Conservation (phyloP, 2,113 vertebrate species). For the Hippopotamus amphibius region DNA sequence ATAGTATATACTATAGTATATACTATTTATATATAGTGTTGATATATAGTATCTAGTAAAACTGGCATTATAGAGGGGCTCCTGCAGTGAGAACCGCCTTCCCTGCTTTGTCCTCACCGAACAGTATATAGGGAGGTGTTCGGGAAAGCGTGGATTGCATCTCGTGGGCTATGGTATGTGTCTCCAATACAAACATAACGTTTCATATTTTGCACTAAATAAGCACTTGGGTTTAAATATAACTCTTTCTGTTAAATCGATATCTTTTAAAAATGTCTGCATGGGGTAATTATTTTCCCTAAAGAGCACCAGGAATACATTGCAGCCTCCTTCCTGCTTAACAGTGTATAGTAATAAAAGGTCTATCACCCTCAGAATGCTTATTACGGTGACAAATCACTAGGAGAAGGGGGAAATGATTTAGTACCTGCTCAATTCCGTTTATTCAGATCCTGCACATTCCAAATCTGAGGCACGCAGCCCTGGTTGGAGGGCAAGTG, state of each 20-base stretch:
- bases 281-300: slow-evolving; percentile 66
- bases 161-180: background rate
- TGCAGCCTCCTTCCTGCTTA: slow-evolving; percentile 70
- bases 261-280: slow-evolving; percentile 63
- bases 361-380: slow-evolving; percentile 78
- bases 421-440: slow-evolving; percentile 80
- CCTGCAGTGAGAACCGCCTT: background rate
- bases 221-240: slow-evolving; percentile 67
- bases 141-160: background rate
- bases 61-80: background rate
- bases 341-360: slow-evolving; percentile 78
- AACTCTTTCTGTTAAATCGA: slow-evolving; percentile 75
- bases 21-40: background rate
- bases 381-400: slow-evolving; percentile 83
- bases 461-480: slow-evolving; percentile 74
- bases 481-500: slow-evolving; percentile 71
- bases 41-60: background rate
- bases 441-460: slow-evolving; percentile 75
- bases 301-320: slow-evolving; percentile 72
- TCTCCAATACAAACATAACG: slow-evolving; percentile 7
- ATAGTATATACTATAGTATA: background rate
- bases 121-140: background rate
- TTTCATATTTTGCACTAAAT: slow-evolving; percentile 63
- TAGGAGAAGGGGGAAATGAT: slow-evolving; percentile 76
- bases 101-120: background rate